A percentile compares a stretch with the other conserved stretches of the same genome.
phyloP scores from a whole-genome alignment of 2,888 invertebrate species.

The Rhaphigaster nebulosa region DNA sequence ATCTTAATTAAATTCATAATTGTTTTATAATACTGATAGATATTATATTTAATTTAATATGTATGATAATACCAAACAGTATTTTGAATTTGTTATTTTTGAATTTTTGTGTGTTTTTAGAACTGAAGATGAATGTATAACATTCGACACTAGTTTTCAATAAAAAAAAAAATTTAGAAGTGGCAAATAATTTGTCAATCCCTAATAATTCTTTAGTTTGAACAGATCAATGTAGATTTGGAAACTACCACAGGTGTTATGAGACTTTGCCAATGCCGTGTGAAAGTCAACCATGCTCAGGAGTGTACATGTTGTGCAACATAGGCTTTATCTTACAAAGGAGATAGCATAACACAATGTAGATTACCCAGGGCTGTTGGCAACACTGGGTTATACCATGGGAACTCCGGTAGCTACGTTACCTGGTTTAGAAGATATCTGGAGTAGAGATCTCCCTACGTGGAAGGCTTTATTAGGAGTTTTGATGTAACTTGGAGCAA shows the following conservation, averaged over 20 bases:
- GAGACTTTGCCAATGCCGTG: background rate
- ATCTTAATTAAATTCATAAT: no score
- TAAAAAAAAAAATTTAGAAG: no score
- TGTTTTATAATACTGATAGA: no score
- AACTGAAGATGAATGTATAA: no score
- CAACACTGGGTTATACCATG: constrained; percentile 43
- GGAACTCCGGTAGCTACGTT: background rate
- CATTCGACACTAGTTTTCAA: no score
- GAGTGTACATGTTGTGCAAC: constrained; percentile 3
- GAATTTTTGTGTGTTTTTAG: no score
- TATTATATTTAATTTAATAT: no score
- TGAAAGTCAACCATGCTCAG: constrained; percentile 20
- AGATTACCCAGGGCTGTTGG: background rate
- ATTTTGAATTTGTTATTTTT: no score
- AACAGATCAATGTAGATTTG: background rate
- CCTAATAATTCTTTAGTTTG: no score
- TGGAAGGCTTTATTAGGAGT: background rate
- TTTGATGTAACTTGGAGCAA: background rate
- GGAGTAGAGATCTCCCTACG: background rate
- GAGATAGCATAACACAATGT: constrained; percentile 29
- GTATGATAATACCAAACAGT: no score
- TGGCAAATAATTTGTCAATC: no score
- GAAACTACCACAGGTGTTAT: background rate
- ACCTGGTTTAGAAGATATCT: background rate
- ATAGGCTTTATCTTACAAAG: background rate